Percentiles rank a stretch among this genome's conserved stretches.
Conservation (phyloP, 2,113 vertebrate species). For the Tetrao urogallus region DNA sequence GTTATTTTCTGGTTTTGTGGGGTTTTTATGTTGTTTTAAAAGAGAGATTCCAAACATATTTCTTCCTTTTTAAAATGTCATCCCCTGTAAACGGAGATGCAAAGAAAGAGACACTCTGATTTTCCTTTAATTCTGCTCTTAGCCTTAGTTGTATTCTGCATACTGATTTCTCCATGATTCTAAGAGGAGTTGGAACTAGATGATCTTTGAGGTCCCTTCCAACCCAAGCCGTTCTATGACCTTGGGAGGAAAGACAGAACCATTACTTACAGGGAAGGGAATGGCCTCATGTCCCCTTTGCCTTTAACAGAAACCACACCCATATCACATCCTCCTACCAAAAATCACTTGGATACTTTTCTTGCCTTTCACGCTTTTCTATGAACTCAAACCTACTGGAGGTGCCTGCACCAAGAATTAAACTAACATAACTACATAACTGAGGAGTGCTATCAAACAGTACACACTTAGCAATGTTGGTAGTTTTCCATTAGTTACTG, state of each 20-base stretch:
- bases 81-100: not conserved
- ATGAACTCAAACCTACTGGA: not conserved
- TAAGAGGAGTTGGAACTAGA: not conserved
- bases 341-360: not conserved
- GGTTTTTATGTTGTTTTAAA: not conserved
- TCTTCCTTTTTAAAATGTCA: not conserved
- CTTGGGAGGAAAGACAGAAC: not conserved
- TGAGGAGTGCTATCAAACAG: not conserved
- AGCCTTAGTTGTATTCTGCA: not conserved
- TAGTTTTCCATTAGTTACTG: not conserved
- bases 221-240: no score
- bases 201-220: no score
- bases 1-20: not conserved
- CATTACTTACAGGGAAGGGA: not conserved
- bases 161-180: slow-evolving; percentile 6
- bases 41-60: not conserved
- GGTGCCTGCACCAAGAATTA: not conserved
- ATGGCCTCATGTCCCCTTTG: fast-evolving
- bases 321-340: not conserved
- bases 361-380: not conserved
- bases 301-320: not conserved
- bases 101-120: not conserved
- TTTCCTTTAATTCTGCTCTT: not conserved
- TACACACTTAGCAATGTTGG: not conserved
- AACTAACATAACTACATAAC: not conserved